Conservation (phyloP, 2,113 vertebrate species). For the Caranx melampygus region DNA sequence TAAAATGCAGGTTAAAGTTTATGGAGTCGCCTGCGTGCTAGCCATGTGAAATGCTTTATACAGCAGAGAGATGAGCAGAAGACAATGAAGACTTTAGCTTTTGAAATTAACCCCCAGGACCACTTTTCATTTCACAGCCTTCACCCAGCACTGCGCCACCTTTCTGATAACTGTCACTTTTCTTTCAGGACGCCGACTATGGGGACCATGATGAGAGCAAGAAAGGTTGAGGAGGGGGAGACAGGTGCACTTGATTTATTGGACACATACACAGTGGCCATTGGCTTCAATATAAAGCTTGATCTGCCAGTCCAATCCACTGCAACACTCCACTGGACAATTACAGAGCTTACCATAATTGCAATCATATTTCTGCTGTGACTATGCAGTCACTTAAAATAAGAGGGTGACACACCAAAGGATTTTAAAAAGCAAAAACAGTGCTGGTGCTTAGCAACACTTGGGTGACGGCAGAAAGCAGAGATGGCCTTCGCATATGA, state of each 20-base stretch:
- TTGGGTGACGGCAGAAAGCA: background rate
- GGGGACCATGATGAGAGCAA: conserved; percentile 25
- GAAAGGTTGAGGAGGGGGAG: conserved; percentile 16
- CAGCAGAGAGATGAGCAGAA: conserved; percentile 3
- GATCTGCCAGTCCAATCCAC: background rate
- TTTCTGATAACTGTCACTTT: conserved; percentile 61
- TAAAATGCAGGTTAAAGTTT: conserved; percentile 73
- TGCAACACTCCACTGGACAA: conserved; percentile 6
- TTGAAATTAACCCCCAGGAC: conserved; percentile 34
- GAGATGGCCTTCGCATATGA: conserved; percentile 31
- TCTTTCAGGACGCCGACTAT: conserved; percentile 40
- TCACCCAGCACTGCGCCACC: conserved; percentile 14
- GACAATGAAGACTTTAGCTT: conserved; percentile 38
- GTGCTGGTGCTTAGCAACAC: conserved; percentile 26
- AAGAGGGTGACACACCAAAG: background rate
- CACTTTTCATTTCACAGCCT: conserved; percentile 43
- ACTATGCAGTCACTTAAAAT: background rate
- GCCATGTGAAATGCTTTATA: conserved; percentile 28
- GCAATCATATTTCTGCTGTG: background rate
- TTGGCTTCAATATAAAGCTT: conserved; percentile 41
- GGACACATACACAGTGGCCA: conserved; percentile 52
- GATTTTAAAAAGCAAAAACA: conserved; percentile 17
- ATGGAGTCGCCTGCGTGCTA: conserved; percentile 44
- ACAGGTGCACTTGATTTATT: conserved; percentile 70
- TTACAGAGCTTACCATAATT: conserved; percentile 3